A percentile compares a stretch with the other conserved stretches of the same genome.
Evolutionary conservation across 2,113 vertebrate genomes (phyloP).

Genomic region (Cryptomyrus ogoouensis): DNA sequence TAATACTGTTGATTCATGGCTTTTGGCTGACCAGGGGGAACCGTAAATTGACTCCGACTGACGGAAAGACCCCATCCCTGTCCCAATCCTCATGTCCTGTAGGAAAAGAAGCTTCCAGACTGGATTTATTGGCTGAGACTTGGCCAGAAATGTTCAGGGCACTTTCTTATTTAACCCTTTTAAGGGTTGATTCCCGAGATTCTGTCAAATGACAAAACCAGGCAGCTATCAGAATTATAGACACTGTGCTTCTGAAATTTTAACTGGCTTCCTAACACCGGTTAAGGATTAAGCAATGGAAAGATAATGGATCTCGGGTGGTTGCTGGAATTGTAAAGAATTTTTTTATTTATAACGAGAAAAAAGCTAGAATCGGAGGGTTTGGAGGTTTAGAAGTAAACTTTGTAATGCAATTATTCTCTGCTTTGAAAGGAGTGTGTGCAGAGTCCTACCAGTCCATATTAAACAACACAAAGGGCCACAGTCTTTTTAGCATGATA

Average conservation of each 20-base stretch:
- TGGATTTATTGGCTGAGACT: slow-evolving; percentile 34
- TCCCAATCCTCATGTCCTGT: slow-evolving; percentile 34
- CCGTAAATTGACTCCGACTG: slow-evolving; percentile 50
- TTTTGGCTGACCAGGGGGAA: slow-evolving; percentile 46
- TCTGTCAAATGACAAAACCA: not conserved
- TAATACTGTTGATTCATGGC: slow-evolving; percentile 46
- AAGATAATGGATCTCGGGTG: not conserved
- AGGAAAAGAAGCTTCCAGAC: slow-evolving; percentile 32
- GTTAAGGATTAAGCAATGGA: not conserved
- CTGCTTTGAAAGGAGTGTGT: not conserved
- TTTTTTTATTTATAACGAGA: not conserved
- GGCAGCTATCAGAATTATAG: not conserved
- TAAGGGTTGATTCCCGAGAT: not conserved
- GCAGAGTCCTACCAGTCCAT: not conserved
- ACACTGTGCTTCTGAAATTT: slow-evolving; percentile 34
- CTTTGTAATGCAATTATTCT: not conserved
- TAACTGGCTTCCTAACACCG: slow-evolving; percentile 30
- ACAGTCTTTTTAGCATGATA: not conserved
- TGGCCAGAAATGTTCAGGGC: not conserved
- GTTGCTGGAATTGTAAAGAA: not conserved
- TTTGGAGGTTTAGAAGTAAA: not conserved
- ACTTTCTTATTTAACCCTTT: slow-evolving; percentile 36
- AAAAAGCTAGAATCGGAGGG: not conserved
- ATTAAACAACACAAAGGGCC: not conserved
- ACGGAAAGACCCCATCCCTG: slow-evolving; percentile 39